phyloP scores from a whole-genome alignment of 1,140 invertebrate genomes.

The Heliconius hermathena region DNA sequence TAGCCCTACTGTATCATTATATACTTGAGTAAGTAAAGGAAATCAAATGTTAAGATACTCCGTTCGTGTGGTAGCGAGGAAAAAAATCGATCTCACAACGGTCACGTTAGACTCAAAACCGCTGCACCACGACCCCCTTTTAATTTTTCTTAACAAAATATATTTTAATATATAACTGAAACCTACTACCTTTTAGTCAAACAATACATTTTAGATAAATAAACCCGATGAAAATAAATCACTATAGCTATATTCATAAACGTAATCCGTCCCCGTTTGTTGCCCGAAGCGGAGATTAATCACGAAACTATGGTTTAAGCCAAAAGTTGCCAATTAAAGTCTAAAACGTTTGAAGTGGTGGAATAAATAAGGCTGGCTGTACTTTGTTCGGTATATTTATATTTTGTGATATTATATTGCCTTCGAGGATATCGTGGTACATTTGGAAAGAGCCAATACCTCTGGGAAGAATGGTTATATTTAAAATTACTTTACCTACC shows the following conservation, averaged over 20 bases:
- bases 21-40: too few species aligned
- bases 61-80: too few species aligned
- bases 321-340: constrained; percentile 43
- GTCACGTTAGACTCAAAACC: too few species aligned
- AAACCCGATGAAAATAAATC: background rate
- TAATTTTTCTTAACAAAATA: background rate
- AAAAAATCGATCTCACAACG: too few species aligned
- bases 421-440: too few species aligned
- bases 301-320: constrained; percentile 43
- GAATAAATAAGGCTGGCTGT: background rate
- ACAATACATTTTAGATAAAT: background rate
- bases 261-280: background rate
- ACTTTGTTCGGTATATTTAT: too few species aligned
- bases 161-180: too few species aligned
- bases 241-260: background rate
- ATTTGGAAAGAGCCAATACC: background rate
- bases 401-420: too few species aligned
- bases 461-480: background rate
- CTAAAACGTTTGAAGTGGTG: constrained; percentile 31
- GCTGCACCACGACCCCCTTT: background rate
- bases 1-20: too few species aligned
- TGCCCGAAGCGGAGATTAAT: constrained; percentile 19
- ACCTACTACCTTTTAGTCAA: too few species aligned
- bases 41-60: too few species aligned
- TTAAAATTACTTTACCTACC: background rate